Percentiles rank a stretch among this genome's conserved stretches.
These are phyloP conservation scores for Drymonia ruficornis DNA, from an alignment of 2,888 invertebrate species.

Conservation along the genomic window DNA sequence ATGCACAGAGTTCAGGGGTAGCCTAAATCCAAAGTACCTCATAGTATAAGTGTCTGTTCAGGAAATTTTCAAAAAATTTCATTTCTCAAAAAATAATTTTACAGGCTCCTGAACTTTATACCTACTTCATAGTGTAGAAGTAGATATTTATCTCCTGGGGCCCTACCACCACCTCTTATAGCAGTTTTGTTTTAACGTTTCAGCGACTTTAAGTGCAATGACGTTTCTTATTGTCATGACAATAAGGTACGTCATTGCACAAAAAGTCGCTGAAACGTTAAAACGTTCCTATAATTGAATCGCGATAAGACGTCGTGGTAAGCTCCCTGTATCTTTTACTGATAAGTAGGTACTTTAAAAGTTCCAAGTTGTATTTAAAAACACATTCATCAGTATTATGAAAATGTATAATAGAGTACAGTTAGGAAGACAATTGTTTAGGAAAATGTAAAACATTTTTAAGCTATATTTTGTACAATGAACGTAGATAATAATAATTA, in stretches of 20 bases:
- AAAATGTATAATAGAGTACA: constrained; percentile 11
- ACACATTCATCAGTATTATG: background rate
- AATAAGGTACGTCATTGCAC: too few species aligned
- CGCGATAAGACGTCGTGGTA: too few species aligned
- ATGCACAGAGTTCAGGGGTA: constrained; percentile 12
- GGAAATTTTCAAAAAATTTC: background rate
- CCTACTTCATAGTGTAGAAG: background rate
- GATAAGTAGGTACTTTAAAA: background rate
- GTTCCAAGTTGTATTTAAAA: background rate
- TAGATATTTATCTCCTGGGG: background rate
- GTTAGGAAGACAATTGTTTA: constrained; percentile 11
- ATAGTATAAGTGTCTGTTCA: background rate
- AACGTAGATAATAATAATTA: too few species aligned
- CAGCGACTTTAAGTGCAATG: too few species aligned
- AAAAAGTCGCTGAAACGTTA: too few species aligned
- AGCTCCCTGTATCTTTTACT: background rate
- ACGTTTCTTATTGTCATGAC: too few species aligned
- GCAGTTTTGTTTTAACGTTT: too few species aligned
- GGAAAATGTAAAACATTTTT: background rate
- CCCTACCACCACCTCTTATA: too few species aligned
- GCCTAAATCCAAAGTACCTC: constrained; percentile 27
- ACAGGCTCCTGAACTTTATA: background rate
- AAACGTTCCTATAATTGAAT: too few species aligned
- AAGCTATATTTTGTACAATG: too few species aligned
- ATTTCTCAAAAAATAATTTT: background rate